These are phyloP conservation scores for Rhagoletis zephyria DNA, from an alignment of 1,140 invertebrate genomes.

Conservation along the genomic window DNA sequence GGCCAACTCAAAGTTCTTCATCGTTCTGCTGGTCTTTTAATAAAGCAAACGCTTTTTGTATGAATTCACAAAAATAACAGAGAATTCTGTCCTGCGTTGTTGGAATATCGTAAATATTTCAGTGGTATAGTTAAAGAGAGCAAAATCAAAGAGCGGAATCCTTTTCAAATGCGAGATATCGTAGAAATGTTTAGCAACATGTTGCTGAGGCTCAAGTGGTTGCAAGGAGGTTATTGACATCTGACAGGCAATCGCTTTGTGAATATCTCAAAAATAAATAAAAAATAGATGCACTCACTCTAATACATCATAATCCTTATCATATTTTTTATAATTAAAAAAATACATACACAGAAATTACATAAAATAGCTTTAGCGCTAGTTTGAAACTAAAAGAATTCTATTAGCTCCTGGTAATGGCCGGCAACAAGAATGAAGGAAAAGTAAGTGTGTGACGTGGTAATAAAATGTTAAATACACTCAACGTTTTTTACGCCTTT, in stretches of 20 bases:
- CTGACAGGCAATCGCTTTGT: background rate
- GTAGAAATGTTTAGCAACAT: slow-evolving; percentile 30
- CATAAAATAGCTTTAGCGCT: too few relatives aligned
- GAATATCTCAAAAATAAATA: too few relatives aligned
- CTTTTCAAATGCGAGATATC: background rate
- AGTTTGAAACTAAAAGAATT: too few relatives aligned
- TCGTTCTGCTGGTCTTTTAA: background rate
- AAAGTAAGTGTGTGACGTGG: too few relatives aligned
- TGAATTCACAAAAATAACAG: background rate
- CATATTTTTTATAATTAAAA: too few relatives aligned
- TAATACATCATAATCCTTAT: too few relatives aligned
- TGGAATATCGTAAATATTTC: slow-evolving; percentile 1
- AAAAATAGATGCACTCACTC: too few relatives aligned
- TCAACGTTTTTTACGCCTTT: too few relatives aligned
- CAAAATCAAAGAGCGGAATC: background rate
- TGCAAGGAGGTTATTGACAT: slow-evolving; percentile 6
- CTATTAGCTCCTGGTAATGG: too few relatives aligned
- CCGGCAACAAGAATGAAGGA: too few relatives aligned
- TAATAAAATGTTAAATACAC: too few relatives aligned
- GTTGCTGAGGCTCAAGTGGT: background rate
- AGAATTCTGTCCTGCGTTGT: background rate
- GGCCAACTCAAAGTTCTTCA: background rate
- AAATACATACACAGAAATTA: too few relatives aligned
- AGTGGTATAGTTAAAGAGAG: background rate
- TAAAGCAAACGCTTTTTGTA: background rate